phyloP scores from a whole-genome alignment of 2,113 vertebrate species.

The Scatophagus argus region DNA sequence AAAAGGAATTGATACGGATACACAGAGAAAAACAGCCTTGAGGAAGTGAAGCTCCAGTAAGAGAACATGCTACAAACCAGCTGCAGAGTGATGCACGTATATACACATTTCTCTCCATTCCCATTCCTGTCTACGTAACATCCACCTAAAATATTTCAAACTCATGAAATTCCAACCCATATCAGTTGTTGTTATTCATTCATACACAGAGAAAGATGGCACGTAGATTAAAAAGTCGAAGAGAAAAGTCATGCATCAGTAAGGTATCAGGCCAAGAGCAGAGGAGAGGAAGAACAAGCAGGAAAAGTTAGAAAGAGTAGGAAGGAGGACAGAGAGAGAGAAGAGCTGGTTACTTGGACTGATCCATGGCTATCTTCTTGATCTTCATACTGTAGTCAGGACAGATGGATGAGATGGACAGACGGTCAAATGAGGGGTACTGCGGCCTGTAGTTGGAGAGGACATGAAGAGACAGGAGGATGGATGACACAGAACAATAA shows the following conservation, averaged over 20 bases:
- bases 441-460: slow-evolving; percentile 78
- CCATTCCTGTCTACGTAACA: neutral
- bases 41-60: slow-evolving; percentile 30
- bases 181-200: slow-evolving; percentile 6
- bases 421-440: slow-evolving; percentile 86
- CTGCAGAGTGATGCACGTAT: slow-evolving; percentile 5
- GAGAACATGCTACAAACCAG: slow-evolving; percentile 40
- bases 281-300: slow-evolving; percentile 40
- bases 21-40: slow-evolving; percentile 20
- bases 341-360: slow-evolving; percentile 84
- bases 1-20: slow-evolving; percentile 19
- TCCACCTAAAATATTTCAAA: slow-evolving; percentile 2
- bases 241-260: slow-evolving; percentile 44
- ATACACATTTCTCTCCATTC: neutral
- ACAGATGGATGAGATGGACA: slow-evolving; percentile 86
- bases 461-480: slow-evolving; percentile 56
- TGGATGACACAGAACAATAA: slow-evolving; percentile 59
- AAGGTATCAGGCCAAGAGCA: slow-evolving; percentile 31
- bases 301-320: slow-evolving; percentile 26
- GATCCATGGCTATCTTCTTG: slow-evolving; percentile 85
- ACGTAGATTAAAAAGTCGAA: neutral
- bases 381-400: slow-evolving; percentile 87
- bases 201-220: slow-evolving; percentile 12
- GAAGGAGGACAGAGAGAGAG: slow-evolving; percentile 37
- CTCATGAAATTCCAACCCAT: neutral